Base-by-base conservation (phyloP, 2,888 invertebrate species). In the Sthenelais limicola region DNA sequence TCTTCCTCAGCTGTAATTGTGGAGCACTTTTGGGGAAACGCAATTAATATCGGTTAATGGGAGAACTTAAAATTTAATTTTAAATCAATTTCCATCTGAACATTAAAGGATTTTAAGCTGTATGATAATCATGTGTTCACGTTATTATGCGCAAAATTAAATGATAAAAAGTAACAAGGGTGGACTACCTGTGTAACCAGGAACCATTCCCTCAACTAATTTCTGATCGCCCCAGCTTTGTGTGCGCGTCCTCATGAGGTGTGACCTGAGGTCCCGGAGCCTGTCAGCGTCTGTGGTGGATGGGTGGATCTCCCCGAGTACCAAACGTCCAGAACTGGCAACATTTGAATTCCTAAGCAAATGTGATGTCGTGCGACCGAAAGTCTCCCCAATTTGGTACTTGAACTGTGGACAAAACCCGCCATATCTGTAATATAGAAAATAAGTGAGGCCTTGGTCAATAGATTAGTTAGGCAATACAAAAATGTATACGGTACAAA, bases 331-430 rank as follows among this genome's bases (percentile, higher is more conserved):
- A 15, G 83, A 84, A 71, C 81, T 82, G 15, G 82, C 81, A 5
- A 83, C 82, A 5, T 77, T 73, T 5, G 74, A 72, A 47, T 83
- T 80, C 15, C 69, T 68, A 33, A 85, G 74, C 30, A 84, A 77
- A 12, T 38, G 75, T 21, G 78, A 78, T 5, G 85, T 84, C 0
- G 83, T 84, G 32, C 78, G 79, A 5, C 85, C 85, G 69, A 83
- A 85, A 2, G 85, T 85, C 56, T 85, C 80, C 0, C 85, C 85
- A n/a, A 82, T 82, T 70, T 81, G 78, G 74, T 82, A 85, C 74
- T 84, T 84, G 76, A 84, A 83, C 73, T 85, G 84, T 2, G 85
- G 84, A 77, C 85, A 85, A 48, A 81, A 85, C 3, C 85, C 85
- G 1, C 83, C 83, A 76, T 85, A 85, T 30, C 84, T 82, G 74